phyloP scores from a whole-genome alignment of 2,113 vertebrate genomes.

The Lepus americanus region DNA sequence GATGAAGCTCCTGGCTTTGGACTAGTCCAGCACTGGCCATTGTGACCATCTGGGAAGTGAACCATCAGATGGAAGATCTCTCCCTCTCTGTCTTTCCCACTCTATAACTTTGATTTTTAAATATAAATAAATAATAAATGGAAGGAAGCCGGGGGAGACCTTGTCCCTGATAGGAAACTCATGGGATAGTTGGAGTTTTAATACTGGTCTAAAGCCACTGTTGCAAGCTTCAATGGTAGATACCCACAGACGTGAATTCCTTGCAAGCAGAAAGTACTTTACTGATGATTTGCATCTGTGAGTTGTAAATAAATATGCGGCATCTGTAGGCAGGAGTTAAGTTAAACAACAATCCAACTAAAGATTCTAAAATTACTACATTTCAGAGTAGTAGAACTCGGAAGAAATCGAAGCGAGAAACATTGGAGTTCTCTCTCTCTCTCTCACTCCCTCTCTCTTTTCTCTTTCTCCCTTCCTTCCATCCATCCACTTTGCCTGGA shows the following conservation, averaged over 20 bases:
- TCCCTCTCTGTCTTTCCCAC: no score
- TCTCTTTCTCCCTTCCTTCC: neutral
- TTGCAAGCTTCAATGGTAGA: neutral
- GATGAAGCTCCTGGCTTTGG: no score
- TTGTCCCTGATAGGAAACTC: neutral
- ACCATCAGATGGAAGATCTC: no score
- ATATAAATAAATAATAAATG: no score
- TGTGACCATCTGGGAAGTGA: no score
- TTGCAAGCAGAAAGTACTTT: constrained; percentile 44
- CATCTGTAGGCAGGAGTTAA: neutral
- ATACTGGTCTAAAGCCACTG: constrained; percentile 38
- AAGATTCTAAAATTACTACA: constrained; percentile 26
- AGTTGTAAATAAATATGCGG: constrained; percentile 39
- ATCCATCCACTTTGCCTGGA: neutral
- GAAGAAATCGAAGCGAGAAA: neutral
- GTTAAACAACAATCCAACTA: neutral
- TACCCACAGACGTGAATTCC: neutral
- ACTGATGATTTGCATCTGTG: constrained; percentile 56
- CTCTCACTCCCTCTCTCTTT: neutral
- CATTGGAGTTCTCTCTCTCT: neutral
- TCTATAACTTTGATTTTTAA: no score
- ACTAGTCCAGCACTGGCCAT: no score
- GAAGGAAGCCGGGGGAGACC: no score
- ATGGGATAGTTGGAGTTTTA: neutral
- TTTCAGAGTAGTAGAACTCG: neutral